Evolutionary conservation across 1,140 invertebrate genomes (phyloP), one percentile per base, ranked within the genome.

Genomic region (Drepana arcuata): DNA sequence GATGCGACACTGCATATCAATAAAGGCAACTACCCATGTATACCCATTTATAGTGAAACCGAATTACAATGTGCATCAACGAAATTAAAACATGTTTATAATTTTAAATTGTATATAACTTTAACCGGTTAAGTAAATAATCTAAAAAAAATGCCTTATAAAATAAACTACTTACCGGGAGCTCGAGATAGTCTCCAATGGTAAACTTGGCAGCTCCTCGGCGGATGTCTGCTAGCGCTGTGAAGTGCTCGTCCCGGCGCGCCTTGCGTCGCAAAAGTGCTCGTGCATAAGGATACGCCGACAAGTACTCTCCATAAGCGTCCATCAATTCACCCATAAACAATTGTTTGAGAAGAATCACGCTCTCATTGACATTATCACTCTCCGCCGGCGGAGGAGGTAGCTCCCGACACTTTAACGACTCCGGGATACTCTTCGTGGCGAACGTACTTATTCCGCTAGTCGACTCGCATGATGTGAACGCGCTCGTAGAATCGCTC

Each of bases 111-210:
- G n/a, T n/a, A n/a, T n/a, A n/a, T n/a, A n/a, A n/a, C n/a, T n/a
- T n/a, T n/a, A n/a, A n/a, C n/a, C n/a, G n/a, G n/a, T n/a, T n/a
- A n/a, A n/a, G n/a, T n/a, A n/a, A n/a, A n/a, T n/a, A n/a, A n/a
- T n/a, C n/a, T n/a, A n/a, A n/a, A n/a, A n/a, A n/a, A n/a, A n/a
- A n/a, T n/a, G n/a, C n/a, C n/a, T n/a, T n/a, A n/a, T n/a, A n/a
- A n/a, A n/a, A n/a, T n/a, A n/a, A n/a, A n/a, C n/a, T 36, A 73
- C 81, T 83, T 53, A 84, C 81, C 81, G 81, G 81, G 57, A 84
- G 36, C 48, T 83, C 74, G 21, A 84, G 63, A 41, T 84, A 84
- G 35, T 84, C 79, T 2, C 54, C 48, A 33, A 84, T 81, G 14
- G 66, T 78, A 48, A 79, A 70, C 40, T 74, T 80, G 27, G 79